phyloP scores from a whole-genome alignment of 2,888 invertebrate species.

The Aporophyla lueneburgensis region DNA sequence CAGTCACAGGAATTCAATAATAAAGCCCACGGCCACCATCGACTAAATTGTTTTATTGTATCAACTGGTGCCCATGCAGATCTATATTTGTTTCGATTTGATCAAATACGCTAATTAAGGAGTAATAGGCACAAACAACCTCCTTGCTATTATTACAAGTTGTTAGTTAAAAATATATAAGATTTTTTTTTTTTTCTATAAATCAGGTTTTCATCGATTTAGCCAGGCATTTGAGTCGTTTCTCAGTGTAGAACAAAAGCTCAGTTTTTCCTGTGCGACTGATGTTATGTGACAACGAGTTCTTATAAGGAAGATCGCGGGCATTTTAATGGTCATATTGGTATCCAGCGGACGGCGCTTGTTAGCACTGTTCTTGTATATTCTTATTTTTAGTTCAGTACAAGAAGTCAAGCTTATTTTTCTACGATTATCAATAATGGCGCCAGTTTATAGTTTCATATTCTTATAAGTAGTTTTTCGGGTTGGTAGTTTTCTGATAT shows the following conservation, averaged over 20 bases:
- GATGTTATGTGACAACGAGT: slow-evolving; percentile 55
- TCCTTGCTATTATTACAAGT: not conserved
- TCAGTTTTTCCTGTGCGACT: slow-evolving; percentile 44
- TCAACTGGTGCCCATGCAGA: not conserved
- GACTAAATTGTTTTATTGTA: slow-evolving; percentile 27
- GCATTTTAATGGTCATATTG: slow-evolving; percentile 72
- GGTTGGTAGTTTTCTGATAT: not conserved
- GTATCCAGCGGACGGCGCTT: slow-evolving; percentile 64
- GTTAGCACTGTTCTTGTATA: slow-evolving; percentile 58
- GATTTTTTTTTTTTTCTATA: not conserved
- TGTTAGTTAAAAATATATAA: not conserved
- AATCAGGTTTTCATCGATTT: slow-evolving; percentile 19
- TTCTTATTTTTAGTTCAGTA: slow-evolving; percentile 27
- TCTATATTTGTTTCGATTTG: not conserved
- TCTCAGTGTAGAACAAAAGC: slow-evolving; percentile 50
- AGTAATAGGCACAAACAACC: not conserved
- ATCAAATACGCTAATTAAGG: slow-evolving; percentile 10
- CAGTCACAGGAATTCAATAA: slow-evolving; percentile 32
- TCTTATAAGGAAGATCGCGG: slow-evolving; percentile 71
- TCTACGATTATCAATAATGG: slow-evolving; percentile 20
- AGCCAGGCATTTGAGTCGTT: slow-evolving; percentile 25
- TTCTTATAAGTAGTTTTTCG: not conserved
- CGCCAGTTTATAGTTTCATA: not conserved
- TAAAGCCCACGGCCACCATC: slow-evolving; percentile 29
- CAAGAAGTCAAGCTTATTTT: slow-evolving; percentile 18